These are phyloP conservation scores for Epizoanthus illoricatus DNA, from an alignment of 92 coral and sea anemone genomes.

Conservation along the genomic window DNA sequence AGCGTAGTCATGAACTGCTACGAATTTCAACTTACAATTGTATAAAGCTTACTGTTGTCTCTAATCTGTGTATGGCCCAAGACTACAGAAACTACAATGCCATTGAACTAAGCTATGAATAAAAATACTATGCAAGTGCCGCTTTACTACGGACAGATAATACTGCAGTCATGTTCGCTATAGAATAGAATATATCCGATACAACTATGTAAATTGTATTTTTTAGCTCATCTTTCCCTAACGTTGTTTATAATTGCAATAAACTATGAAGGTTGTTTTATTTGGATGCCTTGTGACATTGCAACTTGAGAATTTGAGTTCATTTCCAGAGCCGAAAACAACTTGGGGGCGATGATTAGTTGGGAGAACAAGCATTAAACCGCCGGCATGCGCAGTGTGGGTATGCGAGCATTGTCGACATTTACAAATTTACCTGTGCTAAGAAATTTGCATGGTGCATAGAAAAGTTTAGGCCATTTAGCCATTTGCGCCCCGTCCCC, in stretches of 20 bases:
- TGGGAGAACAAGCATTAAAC: too few species aligned
- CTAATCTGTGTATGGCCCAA: conserved; percentile 22
- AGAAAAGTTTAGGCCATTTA: too few species aligned
- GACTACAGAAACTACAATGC: neutral
- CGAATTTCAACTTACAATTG: neutral
- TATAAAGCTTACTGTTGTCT: conserved; percentile 3
- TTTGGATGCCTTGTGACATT: too few species aligned
- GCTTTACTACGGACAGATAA: neutral
- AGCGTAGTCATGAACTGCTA: neutral
- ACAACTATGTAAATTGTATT: conserved; percentile 5
- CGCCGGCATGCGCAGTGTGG: too few species aligned
- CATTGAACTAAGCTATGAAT: neutral
- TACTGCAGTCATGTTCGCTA: neutral
- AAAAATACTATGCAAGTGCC: neutral
- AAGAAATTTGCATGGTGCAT: too few species aligned
- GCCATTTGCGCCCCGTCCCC: too few species aligned
- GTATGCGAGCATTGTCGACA: too few species aligned
- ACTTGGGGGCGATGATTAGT: too few species aligned
- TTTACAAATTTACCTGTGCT: too few species aligned
- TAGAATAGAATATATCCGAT: neutral
- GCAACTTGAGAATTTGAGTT: too few species aligned
- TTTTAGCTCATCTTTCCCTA: neutral
- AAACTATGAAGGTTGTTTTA: too few species aligned
- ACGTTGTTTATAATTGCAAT: conserved; percentile 8
- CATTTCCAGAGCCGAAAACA: too few species aligned